Conservation (phyloP, 2,797 vertebrate species). For the Morelia viridis region DNA sequence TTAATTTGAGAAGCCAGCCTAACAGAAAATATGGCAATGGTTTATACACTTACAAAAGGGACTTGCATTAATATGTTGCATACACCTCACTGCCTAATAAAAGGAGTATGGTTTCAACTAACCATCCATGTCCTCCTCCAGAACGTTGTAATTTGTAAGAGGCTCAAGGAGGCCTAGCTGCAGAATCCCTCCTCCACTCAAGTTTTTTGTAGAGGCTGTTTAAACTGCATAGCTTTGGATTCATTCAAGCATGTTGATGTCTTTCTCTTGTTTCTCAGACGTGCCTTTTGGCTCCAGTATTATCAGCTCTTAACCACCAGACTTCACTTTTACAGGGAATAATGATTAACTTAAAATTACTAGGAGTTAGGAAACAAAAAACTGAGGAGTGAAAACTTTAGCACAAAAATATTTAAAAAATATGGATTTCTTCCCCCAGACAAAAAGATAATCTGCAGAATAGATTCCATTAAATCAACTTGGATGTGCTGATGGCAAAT, state of each 20-base stretch:
- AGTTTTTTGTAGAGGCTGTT: neutral
- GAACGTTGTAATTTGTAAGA: neutral
- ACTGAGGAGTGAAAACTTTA: neutral
- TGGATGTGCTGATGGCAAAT: neutral
- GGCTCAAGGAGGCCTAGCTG: neutral
- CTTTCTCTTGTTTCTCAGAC: neutral
- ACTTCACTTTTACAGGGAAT: neutral
- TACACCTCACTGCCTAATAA: neutral
- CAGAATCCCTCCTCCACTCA: neutral
- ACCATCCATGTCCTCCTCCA: neutral
- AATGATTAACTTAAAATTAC: neutral
- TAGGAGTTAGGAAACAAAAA: neutral
- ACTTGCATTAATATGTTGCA: neutral
- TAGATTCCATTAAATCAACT: neutral
- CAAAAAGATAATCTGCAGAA: neutral
- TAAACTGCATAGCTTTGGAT: neutral
- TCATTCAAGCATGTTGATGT: neutral
- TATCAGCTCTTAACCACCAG: neutral
- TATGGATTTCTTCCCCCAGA: neutral
- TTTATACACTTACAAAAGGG: neutral
- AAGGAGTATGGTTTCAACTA: neutral
- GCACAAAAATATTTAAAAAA: neutral
- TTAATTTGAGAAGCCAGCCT: neutral
- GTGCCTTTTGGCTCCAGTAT: neutral
- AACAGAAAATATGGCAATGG: neutral